Evolutionary conservation across 2,113 vertebrate genomes (phyloP).

Genomic region (Papio anubis): DNA sequence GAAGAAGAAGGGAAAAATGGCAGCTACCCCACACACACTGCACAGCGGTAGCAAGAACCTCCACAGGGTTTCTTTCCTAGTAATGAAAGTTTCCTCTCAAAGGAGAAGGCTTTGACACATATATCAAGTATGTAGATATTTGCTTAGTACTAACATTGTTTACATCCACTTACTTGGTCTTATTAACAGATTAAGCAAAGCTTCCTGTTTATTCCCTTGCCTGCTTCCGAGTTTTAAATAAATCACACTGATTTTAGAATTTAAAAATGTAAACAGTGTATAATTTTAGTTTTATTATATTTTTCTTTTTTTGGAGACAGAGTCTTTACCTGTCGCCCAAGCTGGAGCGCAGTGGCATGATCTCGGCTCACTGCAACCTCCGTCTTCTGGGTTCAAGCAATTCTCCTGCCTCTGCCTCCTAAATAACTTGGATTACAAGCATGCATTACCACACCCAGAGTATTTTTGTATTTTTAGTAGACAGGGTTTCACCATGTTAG

Average conservation of each 20-base stretch:
- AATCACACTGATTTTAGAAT: background rate
- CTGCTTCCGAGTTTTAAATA: background rate
- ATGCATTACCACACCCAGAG: too few species aligned
- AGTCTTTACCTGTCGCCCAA: too few species aligned
- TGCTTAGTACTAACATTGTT: background rate
- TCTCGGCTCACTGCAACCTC: too few species aligned
- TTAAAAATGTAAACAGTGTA: background rate
- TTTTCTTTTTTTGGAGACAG: too few species aligned
- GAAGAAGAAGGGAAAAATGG: background rate
- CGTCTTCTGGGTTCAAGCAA: too few species aligned
- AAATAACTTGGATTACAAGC: too few species aligned
- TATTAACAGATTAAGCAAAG: background rate
- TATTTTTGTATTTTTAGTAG: too few species aligned
- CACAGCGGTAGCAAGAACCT: background rate
- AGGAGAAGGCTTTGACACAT: background rate
- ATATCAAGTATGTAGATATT: background rate
- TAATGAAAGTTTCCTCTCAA: background rate
- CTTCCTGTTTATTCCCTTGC: slow-evolving; percentile 18
- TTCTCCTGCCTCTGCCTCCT: too few species aligned
- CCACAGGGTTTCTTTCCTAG: background rate
- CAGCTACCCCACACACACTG: background rate
- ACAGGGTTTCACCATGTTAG: too few species aligned
- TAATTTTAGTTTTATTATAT: background rate
- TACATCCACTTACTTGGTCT: background rate
- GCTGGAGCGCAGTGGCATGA: too few species aligned